These are phyloP conservation scores for Acomys russatus DNA, from an alignment of 2,797 vertebrate genomes.

Conservation along the genomic window DNA sequence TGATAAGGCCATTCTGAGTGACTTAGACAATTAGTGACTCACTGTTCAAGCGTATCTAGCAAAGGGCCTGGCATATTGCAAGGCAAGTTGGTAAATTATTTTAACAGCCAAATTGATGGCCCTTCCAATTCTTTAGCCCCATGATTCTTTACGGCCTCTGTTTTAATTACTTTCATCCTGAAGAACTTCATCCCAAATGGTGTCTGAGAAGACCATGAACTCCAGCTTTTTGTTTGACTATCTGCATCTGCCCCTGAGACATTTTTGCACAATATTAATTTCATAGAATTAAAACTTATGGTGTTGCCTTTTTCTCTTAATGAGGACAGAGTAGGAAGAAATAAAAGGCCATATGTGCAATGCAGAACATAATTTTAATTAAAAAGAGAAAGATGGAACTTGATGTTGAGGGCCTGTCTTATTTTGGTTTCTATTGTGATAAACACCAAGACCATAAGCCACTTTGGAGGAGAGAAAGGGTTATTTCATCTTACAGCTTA, in stretches of 20 bases:
- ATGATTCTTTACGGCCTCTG: background rate
- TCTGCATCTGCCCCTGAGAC: background rate
- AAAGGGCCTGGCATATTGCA: background rate
- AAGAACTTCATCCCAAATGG: background rate
- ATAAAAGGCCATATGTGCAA: background rate
- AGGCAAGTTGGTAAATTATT: background rate
- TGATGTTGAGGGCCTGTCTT: background rate
- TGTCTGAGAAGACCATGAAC: conserved; percentile 4
- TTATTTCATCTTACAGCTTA: background rate
- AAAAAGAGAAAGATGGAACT: conserved; percentile 18
- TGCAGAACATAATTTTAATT: conserved; percentile 25
- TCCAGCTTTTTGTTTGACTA: conserved; percentile 23
- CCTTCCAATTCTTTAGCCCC: background rate
- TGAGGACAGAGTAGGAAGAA: background rate
- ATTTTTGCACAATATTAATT: conserved; percentile 4
- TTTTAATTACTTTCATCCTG: conserved; percentile 23
- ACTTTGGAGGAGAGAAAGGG: background rate
- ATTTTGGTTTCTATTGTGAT: background rate
- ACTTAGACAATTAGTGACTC: background rate
- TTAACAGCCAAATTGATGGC: conserved; percentile 1
- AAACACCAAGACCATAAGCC: background rate
- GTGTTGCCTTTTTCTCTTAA: conserved; percentile 44
- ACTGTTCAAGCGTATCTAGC: background rate
- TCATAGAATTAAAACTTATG: conserved; percentile 25
- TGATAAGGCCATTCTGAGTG: background rate